Conservation (phyloP, 2,888 invertebrate genomes). For the Oeneis ivallda region DNA sequence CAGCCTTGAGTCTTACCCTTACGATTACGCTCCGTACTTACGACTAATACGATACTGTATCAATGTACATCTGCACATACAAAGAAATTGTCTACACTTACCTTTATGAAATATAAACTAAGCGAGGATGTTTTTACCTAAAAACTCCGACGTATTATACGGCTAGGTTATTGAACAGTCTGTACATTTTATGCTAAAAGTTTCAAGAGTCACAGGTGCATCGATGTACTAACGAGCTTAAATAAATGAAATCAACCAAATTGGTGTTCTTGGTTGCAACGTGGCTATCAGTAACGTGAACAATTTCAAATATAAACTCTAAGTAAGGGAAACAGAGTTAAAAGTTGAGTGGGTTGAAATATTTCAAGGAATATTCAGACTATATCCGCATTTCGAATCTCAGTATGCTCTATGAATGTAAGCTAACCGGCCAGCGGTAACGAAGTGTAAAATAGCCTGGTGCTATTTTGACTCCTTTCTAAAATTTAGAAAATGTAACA, state of each 20-base stretch:
- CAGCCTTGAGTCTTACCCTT: too few species aligned
- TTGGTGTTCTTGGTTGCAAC: slow-evolving; percentile 13
- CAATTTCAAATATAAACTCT: background rate
- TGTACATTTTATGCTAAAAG: slow-evolving; percentile 5
- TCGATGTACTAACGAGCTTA: slow-evolving; percentile 18
- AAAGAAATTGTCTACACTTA: too few species aligned
- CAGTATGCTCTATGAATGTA: slow-evolving; percentile 59
- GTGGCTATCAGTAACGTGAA: background rate
- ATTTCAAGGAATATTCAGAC: slow-evolving; percentile 56
- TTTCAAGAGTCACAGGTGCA: slow-evolving; percentile 17
- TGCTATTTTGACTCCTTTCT: slow-evolving; percentile 27
- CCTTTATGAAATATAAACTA: background rate
- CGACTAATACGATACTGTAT: too few species aligned
- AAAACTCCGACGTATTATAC: background rate
- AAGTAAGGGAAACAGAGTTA: background rate
- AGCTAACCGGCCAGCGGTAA: slow-evolving; percentile 30
- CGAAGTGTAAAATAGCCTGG: slow-evolving; percentile 33
- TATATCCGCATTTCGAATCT: slow-evolving; percentile 55
- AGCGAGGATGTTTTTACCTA: background rate
- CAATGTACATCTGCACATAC: too few species aligned
- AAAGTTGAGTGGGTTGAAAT: background rate
- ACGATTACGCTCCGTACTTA: too few species aligned
- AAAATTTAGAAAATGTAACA: too few species aligned
- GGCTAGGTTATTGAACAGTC: background rate
- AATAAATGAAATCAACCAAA: slow-evolving; percentile 24